Base-by-base conservation (phyloP, 1,140 invertebrate genomes). In the Cecropterus lyciades region DNA sequence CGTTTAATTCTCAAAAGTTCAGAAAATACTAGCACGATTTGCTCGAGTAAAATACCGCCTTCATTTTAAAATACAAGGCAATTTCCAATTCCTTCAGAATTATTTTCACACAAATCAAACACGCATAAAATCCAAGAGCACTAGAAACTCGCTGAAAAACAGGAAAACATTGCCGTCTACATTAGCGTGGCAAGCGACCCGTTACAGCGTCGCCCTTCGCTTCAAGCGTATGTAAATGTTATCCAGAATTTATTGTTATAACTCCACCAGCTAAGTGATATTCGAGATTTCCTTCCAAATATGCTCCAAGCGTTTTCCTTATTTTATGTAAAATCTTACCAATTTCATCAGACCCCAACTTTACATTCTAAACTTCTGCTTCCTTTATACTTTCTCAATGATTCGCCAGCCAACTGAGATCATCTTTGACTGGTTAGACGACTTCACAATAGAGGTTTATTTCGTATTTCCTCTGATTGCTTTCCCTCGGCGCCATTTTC, bases 241-340 rank as follows among this genome's bases (percentile, higher is more conserved):
- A 85, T 87, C 80, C 73, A 68, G 70, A 87, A 91, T 89, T 91
- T 91, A 89, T 91, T 86, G 87, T 85, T 89, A 89, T 86, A 85
- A 85, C 82, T 80, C 82, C 78, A 79, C 81, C 67, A 56, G 77
- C 84, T 91, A 91, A 91, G 88, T 91, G 87, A 91, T 91, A 88
- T 87, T 85, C 87, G 69, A 85, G 83, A 88, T 89, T 89, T 86
- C 72, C 74, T 79, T 67, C 65, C 62, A 75, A 85, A 91, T 87
- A 82, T 83, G 84, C 80, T 81, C 40, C 70, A 42, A 74, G 66
- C 73, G 67, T 82, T 86, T 80, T 80, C 81, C 81, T 77, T 80
- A 75, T 83, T 76, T 81, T 72, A 76, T 75, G 70, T 64, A 72
- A 72, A 75, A 73, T 49, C 53, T 45, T 20, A 65, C 82, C 79